Conservation (phyloP, 2,888 invertebrate species). For the Lithosia quadra region DNA sequence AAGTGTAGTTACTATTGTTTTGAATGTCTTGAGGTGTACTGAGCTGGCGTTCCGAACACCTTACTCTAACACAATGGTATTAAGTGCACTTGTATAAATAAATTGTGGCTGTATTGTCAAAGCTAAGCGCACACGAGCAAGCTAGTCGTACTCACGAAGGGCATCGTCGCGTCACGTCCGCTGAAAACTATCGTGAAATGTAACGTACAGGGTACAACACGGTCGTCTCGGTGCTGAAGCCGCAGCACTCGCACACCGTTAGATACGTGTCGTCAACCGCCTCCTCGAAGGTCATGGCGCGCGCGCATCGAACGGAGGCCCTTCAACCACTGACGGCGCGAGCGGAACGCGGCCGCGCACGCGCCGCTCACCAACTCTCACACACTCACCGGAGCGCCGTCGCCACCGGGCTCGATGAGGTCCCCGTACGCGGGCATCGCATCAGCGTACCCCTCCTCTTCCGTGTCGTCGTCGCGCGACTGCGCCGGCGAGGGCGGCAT, state of each 20-base stretch:
- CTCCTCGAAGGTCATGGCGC: conserved; percentile 86
- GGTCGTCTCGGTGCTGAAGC: conserved; percentile 84
- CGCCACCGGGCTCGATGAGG: conserved; percentile 80
- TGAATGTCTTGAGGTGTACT: not conserved
- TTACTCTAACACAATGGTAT: conserved; percentile 31
- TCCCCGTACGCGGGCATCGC: conserved; percentile 86
- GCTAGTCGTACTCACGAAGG: conserved; percentile 82
- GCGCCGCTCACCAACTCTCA: conserved; percentile 40
- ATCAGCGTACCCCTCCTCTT: conserved; percentile 81
- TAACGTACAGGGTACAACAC: conserved; percentile 84
- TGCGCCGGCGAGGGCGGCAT: conserved; percentile 74
- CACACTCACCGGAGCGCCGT: conserved; percentile 74
- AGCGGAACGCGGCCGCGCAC: conserved; percentile 41
- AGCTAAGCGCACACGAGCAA: conserved; percentile 69
- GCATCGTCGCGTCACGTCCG: conserved; percentile 74
- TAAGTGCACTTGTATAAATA: conserved; percentile 66
- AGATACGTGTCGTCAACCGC: conserved; percentile 81
- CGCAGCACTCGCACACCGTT: conserved; percentile 86
- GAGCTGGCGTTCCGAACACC: conserved; percentile 8
- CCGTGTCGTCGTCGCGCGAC: conserved; percentile 77
- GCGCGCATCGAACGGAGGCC: conserved; percentile 80
- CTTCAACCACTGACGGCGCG: conserved; percentile 71
- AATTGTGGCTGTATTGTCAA: conserved; percentile 44
- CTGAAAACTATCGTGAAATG: conserved; percentile 81
- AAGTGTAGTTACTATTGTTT: not conserved